These are phyloP conservation scores for Neosilurus hyrtlii DNA, from an alignment of 2,797 vertebrate species.

Conservation along the genomic window DNA sequence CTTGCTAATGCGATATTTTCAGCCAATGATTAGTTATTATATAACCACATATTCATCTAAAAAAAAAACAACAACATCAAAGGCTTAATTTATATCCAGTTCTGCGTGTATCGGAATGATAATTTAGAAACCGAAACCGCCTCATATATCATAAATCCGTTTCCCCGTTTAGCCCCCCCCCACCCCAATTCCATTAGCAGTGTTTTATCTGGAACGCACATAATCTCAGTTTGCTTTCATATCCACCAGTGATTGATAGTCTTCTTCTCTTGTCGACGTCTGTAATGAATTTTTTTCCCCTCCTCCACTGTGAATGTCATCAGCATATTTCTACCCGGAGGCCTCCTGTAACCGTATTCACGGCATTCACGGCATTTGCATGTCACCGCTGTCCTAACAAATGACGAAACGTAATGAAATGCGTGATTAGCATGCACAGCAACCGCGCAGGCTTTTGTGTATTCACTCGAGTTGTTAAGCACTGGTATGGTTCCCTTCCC, in stretches of 20 bases:
- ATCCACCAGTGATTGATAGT: slow-evolving; percentile 55
- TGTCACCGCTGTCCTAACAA: slow-evolving; percentile 37
- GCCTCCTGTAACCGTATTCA: slow-evolving; percentile 17
- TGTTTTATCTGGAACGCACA: slow-evolving; percentile 66
- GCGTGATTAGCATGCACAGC: slow-evolving; percentile 50
- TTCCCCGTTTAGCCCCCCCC: neutral
- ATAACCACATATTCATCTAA: neutral
- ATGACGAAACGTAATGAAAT: slow-evolving; percentile 29
- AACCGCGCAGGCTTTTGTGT: neutral
- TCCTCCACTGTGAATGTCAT: slow-evolving; percentile 44
- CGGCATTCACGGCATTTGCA: slow-evolving; percentile 33
- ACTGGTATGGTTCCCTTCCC: too few relatives aligned
- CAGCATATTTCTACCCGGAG: slow-evolving; percentile 39
- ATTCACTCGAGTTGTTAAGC: neutral
- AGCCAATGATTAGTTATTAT: neutral
- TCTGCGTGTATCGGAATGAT: slow-evolving; percentile 5
- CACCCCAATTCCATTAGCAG: slow-evolving; percentile 62
- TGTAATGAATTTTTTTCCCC: slow-evolving; percentile 46
- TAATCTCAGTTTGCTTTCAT: slow-evolving; percentile 64
- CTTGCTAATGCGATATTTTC: neutral
- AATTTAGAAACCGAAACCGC: slow-evolving; percentile 1
- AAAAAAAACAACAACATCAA: neutral
- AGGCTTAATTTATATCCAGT: neutral
- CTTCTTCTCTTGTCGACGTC: slow-evolving; percentile 56
- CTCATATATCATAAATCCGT: slow-evolving; percentile 27